Base-by-base conservation (phyloP, 2,113 vertebrate species). In the Bubo scandiacus region DNA sequence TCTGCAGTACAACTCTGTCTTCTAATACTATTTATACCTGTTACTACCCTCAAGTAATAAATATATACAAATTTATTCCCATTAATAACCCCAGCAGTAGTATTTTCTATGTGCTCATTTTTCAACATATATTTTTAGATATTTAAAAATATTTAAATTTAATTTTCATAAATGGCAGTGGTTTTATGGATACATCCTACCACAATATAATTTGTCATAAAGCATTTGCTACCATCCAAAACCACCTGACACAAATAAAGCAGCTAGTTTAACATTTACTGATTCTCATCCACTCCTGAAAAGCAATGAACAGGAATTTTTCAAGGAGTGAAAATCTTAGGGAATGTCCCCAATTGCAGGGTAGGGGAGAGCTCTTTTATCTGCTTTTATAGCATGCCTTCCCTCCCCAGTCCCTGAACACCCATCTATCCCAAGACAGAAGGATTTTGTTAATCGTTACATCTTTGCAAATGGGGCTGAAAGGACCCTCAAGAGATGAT, bases 401-500 rank as follows among this genome's bases (percentile, higher is more conserved):
- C 65, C 77, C 63, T 66, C 45, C 51, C 68, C 73, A 29, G 26
- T 29, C 81, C 81, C 92, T 85, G 38, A 91, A 62, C 81, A 74
- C 15, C 11, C 73, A 4, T 70, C 94, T 89, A 87, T 25, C 73
- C 87, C 65, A 58, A 95, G 94, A 92, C 81, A 92, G 94, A 93
- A 93, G 42, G 74, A 90, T 91, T 90, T 81, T 93, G 85, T 93
- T 87, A 93, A 95, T 95, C 73, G 38, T 75, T 79, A 18, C 15
- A 36, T 91, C 67, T 84, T 84, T 72, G 78, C 81, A 93, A 95
- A 88, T 16, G 29, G 65, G 77, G 45, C 77, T 96, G 90, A 81
- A 96, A 97, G 84, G 85, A 90, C 81, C 90, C 94, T 96, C 88
- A 67, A 94, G 88, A 93, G 73, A 90, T 74, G 73, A 79, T 72